These are phyloP conservation scores for Copidosoma aretas DNA, from an alignment of 2,888 invertebrate genomes.

Conservation along the genomic window DNA sequence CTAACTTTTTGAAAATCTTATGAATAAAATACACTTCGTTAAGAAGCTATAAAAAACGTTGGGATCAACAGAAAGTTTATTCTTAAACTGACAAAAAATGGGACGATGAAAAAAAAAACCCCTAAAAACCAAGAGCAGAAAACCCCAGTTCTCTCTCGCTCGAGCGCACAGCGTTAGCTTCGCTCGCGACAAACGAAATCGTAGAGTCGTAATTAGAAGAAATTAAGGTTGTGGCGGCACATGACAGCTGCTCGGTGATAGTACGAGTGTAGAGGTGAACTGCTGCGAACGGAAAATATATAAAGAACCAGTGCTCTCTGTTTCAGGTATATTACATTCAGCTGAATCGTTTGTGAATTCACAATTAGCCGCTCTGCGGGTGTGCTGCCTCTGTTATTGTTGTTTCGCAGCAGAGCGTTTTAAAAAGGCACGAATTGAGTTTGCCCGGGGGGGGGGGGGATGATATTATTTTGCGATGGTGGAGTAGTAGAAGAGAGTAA, in stretches of 20 bases:
- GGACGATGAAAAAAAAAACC: too few relatives aligned
- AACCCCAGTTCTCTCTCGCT: neutral
- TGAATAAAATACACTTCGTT: too few relatives aligned
- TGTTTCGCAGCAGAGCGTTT: neutral
- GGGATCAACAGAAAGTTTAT: too few relatives aligned
- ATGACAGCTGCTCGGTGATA: neutral
- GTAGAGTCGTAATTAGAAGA: conserved; percentile 35
- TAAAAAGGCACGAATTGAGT: neutral
- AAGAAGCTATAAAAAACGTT: too few relatives aligned
- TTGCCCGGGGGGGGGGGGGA: neutral
- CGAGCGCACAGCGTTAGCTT: neutral
- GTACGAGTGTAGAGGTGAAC: conserved; percentile 21
- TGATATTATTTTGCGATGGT: too few relatives aligned
- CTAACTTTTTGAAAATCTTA: too few relatives aligned
- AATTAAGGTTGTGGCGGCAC: conserved; percentile 15
- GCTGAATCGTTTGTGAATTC: conserved; percentile 21
- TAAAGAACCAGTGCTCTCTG: neutral
- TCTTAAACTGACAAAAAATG: too few relatives aligned
- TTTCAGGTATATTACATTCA: conserved; percentile 2
- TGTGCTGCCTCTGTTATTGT: neutral
- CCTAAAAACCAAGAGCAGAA: too few relatives aligned
- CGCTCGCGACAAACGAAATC: conserved; percentile 33
- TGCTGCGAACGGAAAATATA: neutral
- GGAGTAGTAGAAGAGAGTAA: too few relatives aligned
- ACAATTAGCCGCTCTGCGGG: neutral